phyloP scores from a whole-genome alignment of 2,797 vertebrate genomes.

The Sparus aurata region DNA sequence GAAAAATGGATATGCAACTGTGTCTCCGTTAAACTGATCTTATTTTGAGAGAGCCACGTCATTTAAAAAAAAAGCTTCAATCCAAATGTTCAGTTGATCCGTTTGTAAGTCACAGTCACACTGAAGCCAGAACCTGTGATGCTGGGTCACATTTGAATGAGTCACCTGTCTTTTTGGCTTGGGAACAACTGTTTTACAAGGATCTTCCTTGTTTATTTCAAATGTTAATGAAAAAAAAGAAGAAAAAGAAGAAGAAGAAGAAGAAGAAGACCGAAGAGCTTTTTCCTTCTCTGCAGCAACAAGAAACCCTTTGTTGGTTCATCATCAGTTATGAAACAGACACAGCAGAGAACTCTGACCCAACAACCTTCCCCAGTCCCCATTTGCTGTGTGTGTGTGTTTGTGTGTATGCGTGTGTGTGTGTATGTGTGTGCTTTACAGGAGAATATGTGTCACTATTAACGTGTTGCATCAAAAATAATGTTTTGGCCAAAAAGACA shows the following conservation, averaged over 20 bases:
- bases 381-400: too few relatives aligned
- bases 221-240: not conserved
- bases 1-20: not conserved
- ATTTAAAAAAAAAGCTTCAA: not conserved
- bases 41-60: not conserved
- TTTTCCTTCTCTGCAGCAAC: not conserved
- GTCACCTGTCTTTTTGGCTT: too few relatives aligned
- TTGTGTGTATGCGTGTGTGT: not conserved
- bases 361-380: not conserved
- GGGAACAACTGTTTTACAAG: not conserved
- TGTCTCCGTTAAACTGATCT: not conserved
- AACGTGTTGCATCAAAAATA: too few relatives aligned
- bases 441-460: too few relatives aligned
- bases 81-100: not conserved
- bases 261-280: not conserved
- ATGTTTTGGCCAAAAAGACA: too few relatives aligned
- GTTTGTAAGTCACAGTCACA: not conserved
- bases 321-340: constrained; percentile 4
- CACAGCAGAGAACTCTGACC: not conserved
- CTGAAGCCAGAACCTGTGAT: not conserved
- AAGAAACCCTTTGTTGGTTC: not conserved
- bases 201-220: not conserved
- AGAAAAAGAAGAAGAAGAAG: not conserved
- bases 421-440: not conserved
- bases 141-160: not conserved